Percentiles rank a stretch among this genome's conserved stretches.
Evolutionary conservation across 64 coral and sea anemone genomes (phyloP).

Genomic region (Montipora cactus): DNA sequence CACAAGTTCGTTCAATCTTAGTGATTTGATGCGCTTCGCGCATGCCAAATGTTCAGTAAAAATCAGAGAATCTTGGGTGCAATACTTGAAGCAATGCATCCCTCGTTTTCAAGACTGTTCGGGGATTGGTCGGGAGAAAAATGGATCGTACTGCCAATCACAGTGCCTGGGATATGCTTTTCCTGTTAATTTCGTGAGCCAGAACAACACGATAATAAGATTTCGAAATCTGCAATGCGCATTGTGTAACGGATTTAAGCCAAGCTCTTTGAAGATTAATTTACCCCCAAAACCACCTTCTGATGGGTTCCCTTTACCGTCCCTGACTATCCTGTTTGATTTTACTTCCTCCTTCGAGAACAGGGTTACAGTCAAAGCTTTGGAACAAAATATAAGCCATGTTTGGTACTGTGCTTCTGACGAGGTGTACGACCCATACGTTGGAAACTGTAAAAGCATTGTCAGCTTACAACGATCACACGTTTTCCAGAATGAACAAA

Average conservation of each 20-base stretch:
- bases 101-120: not conserved
- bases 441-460: no score
- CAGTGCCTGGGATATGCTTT: conserved; percentile 28
- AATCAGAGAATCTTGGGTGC: not conserved
- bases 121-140: not conserved
- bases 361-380: not conserved
- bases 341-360: not conserved
- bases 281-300: not conserved
- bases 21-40: not conserved
- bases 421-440: not conserved
- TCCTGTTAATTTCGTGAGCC: not conserved
- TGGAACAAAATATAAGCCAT: not conserved
- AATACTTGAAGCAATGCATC: conserved; percentile 13
- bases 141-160: no score
- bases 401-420: not conserved
- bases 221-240: conserved; percentile 39
- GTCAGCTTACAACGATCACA: no score
- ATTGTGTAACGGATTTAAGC: conserved; percentile 2
- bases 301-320: not conserved
- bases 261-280: not conserved
- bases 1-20: not conserved
- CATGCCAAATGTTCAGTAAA: not conserved
- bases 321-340: no score
- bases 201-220: not conserved
- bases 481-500: not conserved